Evolutionary conservation across 2,113 vertebrate genomes (phyloP).

Genomic region (Coreoperca whiteheadi): DNA sequence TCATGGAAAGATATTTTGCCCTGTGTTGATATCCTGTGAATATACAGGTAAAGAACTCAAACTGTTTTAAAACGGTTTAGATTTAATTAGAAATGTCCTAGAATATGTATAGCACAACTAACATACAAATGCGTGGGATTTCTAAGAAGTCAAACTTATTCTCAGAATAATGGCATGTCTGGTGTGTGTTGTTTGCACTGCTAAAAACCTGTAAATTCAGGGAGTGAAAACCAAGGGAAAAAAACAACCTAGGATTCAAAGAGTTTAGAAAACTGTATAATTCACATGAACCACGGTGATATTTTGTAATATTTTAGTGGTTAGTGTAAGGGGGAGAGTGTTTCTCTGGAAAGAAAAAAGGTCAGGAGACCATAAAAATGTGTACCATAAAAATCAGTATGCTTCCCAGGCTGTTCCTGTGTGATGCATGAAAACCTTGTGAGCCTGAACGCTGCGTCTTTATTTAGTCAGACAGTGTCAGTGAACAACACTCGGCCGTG

Average conservation of each 20-base stretch:
- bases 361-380: conserved; percentile 16
- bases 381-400: neutral
- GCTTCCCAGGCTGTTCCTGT: conserved; percentile 30
- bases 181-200: too few species aligned
- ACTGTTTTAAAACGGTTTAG: neutral
- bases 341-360: neutral
- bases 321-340: neutral
- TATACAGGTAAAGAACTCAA: neutral
- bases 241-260: neutral
- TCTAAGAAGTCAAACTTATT: neutral
- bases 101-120: neutral
- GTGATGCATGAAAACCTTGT: conserved; percentile 20
- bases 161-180: neutral
- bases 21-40: neutral
- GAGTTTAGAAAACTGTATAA: neutral
- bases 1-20: neutral
- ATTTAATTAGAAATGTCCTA: neutral
- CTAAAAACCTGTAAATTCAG: neutral
- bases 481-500: conserved; percentile 38
- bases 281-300: neutral
- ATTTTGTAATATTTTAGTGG: neutral
- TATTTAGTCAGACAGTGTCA: conserved; percentile 48
- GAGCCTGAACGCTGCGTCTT: conserved; percentile 31
- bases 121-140: neutral
- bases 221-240: neutral